Conservation (phyloP, 2,797 vertebrate genomes). For the Manis pentadactyla region DNA sequence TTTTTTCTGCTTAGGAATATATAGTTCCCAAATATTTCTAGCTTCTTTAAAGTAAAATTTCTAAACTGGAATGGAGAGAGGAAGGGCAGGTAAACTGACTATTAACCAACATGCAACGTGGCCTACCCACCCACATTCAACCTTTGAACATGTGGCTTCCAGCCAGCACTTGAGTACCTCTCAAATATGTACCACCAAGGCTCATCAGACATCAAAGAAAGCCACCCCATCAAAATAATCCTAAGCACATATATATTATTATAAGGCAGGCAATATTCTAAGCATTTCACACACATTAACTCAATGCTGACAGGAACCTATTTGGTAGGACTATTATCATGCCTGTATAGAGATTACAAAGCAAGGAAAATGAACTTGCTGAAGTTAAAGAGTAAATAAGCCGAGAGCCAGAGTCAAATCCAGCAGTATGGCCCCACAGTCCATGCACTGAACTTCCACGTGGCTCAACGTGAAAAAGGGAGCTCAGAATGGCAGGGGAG, state of each 20-base stretch:
- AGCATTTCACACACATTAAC: background rate
- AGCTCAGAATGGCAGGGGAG: background rate
- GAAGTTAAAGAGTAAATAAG: background rate
- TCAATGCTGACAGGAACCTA: background rate
- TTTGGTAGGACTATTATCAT: background rate
- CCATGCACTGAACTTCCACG: background rate
- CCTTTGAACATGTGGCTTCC: background rate
- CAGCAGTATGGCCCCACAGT: background rate
- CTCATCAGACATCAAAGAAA: background rate
- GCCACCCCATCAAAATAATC: background rate
- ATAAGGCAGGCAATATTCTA: background rate
- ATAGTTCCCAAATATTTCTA: background rate
- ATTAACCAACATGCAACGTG: background rate
- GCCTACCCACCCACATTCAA: background rate
- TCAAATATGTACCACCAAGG: background rate
- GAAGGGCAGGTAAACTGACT: background rate
- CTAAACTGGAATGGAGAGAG: background rate
- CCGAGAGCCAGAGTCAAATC: background rate
- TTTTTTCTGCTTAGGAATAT: background rate
- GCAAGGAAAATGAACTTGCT: background rate
- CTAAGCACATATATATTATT: background rate
- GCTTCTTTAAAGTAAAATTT: background rate
- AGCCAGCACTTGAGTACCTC: background rate
- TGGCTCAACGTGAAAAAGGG: background rate
- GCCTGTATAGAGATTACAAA: background rate